Evolutionary conservation across 2,113 vertebrate species (phyloP).

Genomic region (Phyllostomus hastatus): DNA sequence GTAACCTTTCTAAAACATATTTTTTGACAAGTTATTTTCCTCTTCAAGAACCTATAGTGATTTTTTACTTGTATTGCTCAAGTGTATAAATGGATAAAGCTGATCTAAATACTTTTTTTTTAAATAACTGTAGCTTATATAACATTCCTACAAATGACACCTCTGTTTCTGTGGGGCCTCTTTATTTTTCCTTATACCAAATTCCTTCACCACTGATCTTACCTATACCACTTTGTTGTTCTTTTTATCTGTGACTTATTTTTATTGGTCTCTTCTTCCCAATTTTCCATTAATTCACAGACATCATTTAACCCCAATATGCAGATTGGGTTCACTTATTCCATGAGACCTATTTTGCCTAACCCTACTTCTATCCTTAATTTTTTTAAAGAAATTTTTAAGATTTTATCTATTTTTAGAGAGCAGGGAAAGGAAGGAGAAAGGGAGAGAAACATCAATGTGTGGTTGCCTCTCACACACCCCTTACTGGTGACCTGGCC

Average conservation of each 20-base stretch:
- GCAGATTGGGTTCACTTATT: neutral
- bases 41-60: slow-evolving; percentile 1
- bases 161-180: neutral
- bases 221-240: neutral
- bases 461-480: too few relatives aligned
- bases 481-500: too few relatives aligned
- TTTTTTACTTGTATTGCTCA: neutral
- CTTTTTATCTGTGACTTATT: neutral
- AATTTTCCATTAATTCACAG: neutral
- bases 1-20: neutral
- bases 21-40: slow-evolving; percentile 13
- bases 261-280: neutral
- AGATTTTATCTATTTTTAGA: too few relatives aligned
- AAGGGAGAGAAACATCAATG: too few relatives aligned
- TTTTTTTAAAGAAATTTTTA: too few relatives aligned
- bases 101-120: neutral
- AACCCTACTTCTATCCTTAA: neutral
- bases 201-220: neutral
- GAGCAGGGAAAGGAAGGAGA: too few relatives aligned
- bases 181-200: neutral
- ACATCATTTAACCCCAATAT: neutral
- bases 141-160: neutral
- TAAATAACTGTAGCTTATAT: neutral
- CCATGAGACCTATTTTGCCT: neutral
- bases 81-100: neutral